Evolutionary conservation across 1,140 invertebrate genomes (phyloP), one percentile per base, ranked within the genome.

Genomic region (Drosophila sulfurigaster): DNA sequence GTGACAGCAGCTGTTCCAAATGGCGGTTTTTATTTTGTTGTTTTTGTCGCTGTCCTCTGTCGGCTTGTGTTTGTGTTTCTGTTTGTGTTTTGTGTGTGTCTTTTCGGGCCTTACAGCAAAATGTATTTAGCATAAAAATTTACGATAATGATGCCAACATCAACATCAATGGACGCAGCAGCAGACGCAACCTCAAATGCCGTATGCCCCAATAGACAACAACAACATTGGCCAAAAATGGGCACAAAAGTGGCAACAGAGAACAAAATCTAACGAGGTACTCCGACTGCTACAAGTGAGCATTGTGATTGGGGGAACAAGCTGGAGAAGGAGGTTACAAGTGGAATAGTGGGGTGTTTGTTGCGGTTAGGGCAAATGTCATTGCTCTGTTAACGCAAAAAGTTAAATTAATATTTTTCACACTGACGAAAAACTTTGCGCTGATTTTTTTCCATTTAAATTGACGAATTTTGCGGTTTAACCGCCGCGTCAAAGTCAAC

Each of bases 121-220:
- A 85, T 80, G 90, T 91, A 91, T 91, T 91, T 91, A 91, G 86
- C 90, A 91, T 91, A 91, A 91, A 91, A 91, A 88, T 91, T 91
- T 91, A 91, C 90, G 91, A 91, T 91, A 91, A 91, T 91, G 78
- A 86, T 71, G 68, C 60, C 75, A 74, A 48, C 66, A 81, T 52
- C 85, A 68, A 30, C 59, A 68, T 65, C 60, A 74, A 49, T 67
- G 65, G 20, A 62, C 15, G 30, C 57, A 41, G 49, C 56, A 43
- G 46, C 69, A 63, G 62, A 62, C 51, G 58, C 68, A 65, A 68
- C 75, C 69, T 87, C 71, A 79, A 75, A 76, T 66, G 70, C 82
- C 56, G 62, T 75, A 58, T 82, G 78, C 28, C 49, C 68, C 75
- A 85, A 80, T 80, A 85, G 81, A 86, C 72, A 78, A 75, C 66